phyloP scores from a whole-genome alignment of 2,113 vertebrate genomes.

The Engystomops pustulosus region DNA sequence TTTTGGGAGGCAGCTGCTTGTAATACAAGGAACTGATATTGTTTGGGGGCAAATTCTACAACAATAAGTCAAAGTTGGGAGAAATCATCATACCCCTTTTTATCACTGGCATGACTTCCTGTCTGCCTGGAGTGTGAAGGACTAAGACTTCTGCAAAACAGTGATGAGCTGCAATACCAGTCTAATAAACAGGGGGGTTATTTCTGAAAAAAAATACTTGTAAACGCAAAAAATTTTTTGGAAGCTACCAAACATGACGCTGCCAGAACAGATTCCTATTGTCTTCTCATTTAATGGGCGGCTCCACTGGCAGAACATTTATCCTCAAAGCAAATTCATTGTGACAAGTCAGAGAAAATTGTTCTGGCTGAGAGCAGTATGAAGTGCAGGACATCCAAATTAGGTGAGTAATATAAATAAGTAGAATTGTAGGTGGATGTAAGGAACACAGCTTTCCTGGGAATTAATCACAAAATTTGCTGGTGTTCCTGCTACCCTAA shows the following conservation, averaged over 20 bases:
- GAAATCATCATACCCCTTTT: too few relatives aligned
- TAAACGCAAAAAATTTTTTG: too few relatives aligned
- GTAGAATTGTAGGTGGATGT: neutral
- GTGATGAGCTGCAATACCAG: neutral
- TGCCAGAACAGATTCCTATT: neutral
- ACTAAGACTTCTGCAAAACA: too few relatives aligned
- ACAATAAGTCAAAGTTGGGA: too few relatives aligned
- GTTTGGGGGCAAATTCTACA: too few relatives aligned
- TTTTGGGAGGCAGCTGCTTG: too few relatives aligned
- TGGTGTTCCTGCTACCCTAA: constrained; percentile 7
- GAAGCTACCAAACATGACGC: neutral
- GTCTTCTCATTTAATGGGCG: neutral
- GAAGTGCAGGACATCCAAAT: neutral
- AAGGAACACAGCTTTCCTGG: neutral
- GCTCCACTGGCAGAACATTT: neutral
- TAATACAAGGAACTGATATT: too few relatives aligned
- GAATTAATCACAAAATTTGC: constrained; percentile 32
- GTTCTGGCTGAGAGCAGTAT: neutral
- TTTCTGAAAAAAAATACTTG: too few relatives aligned
- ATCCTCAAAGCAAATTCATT: constrained; percentile 7
- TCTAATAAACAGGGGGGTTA: too few relatives aligned
- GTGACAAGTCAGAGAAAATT: constrained; percentile 13
- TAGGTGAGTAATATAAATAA: neutral
- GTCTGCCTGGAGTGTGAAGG: too few relatives aligned
- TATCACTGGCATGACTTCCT: too few relatives aligned